Evolutionary conservation across 2,888 invertebrate species (phyloP), one percentile per base, ranked within the genome.

Genomic region (Lepidocyrtinus sp.): DNA sequence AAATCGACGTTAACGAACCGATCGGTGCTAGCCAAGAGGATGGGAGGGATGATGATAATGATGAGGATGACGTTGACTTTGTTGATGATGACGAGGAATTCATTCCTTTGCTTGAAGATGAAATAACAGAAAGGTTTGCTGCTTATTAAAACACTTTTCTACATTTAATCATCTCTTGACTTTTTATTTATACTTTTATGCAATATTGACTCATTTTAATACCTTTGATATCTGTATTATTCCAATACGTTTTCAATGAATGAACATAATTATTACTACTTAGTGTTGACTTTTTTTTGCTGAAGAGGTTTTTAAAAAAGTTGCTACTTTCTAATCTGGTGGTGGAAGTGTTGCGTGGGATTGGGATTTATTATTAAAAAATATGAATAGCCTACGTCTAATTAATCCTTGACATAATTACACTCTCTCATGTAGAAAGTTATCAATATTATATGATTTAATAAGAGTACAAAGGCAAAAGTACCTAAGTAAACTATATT

Each of bases 1-100:
- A 85, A 74, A 87, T 87, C 75, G 87, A 87, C 67, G 87, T 87
- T 12, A 87, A 88, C 80, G 87, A 87, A 83, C 86, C 86, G 75
- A 83, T 84, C 62, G 87, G 87, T 45, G 87, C 87, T 55, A 87
- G 87, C 68, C 84, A 77, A 64, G 78, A 78, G 64, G 75, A 71
- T 21, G 75, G n/a, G 15, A 87, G 87, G 61, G 88, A 88, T 81
- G 88, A 81, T 25, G 82, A 76, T 5, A 84, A 86, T 17, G 84
- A 84, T 24, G 86, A 85, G 63, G 86, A 86, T 70, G 85, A 86
- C 26, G 85, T 86, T 69, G 85, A 85, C 71, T 85, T 87, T 73
- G 83, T 85, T 26, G 85, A 86, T 36, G 86, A 86, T 50, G 86
- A 87, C 21, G 86, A 86, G 50, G 86, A 86, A 25, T 85, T 85